A percentile compares a stretch with the other conserved stretches of the same genome.
Evolutionary conservation across 2,888 invertebrate species (phyloP).

Genomic region (Tipula vernalis): DNA sequence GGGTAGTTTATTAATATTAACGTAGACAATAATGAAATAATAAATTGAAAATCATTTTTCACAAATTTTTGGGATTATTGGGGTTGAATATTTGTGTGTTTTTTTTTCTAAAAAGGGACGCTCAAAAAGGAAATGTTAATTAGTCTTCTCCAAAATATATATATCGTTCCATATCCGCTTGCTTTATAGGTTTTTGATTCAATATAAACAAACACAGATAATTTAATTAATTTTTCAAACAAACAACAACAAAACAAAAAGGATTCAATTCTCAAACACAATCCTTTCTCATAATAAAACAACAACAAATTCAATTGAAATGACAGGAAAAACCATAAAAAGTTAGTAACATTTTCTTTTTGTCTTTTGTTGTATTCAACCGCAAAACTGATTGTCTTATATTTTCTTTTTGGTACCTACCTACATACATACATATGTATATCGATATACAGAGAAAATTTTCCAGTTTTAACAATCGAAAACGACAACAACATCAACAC

Average conservation of each 20-base stretch:
- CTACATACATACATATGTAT: neutral
- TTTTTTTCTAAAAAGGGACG: neutral
- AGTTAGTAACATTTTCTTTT: neutral
- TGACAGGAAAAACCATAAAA: constrained; percentile 1
- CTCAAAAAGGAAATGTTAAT: neutral
- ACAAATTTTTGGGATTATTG: neutral
- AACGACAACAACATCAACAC: neutral
- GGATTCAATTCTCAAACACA: neutral
- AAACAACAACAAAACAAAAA: neutral
- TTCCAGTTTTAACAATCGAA: neutral
- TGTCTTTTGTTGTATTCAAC: neutral
- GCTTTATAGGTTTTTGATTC: neutral
- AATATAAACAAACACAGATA: neutral
- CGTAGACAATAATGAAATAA: neutral
- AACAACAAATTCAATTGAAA: neutral
- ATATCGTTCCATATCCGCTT: neutral
- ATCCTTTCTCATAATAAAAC: neutral
- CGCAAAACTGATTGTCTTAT: neutral
- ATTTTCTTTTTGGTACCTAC: neutral
- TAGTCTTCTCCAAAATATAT: neutral
- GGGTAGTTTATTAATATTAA: neutral
- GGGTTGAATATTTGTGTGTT: neutral
- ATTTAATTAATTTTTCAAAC: neutral
- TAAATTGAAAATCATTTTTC: neutral
- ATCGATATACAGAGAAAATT: neutral